Conservation (phyloP, 2,888 invertebrate genomes). For the Ceraclea dissimilis region DNA sequence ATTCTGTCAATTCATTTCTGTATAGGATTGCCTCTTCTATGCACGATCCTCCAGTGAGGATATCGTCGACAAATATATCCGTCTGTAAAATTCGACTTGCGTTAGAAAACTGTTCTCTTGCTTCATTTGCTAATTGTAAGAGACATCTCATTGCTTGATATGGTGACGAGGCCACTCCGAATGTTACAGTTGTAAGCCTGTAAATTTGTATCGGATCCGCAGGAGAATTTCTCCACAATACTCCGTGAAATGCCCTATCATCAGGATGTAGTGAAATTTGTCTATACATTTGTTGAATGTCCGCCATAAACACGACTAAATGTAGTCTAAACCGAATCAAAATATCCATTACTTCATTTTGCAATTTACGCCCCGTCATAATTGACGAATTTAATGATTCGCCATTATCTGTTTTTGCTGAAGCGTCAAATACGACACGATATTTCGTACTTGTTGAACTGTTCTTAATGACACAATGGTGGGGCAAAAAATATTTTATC, state of each 20-base stretch:
- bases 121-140: neutral
- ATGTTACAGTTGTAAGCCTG: neutral
- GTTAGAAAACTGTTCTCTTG: neutral
- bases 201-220: neutral
- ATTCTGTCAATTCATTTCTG: neutral
- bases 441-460: neutral
- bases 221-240: slow-evolving; percentile 1
- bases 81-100: neutral
- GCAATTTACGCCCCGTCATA: neutral
- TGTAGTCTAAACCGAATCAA: neutral
- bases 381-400: neutral
- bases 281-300: neutral
- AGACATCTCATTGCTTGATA: slow-evolving; percentile 1
- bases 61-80: neutral
- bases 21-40: neutral
- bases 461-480: neutral
- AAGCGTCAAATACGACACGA: neutral
- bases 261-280: slow-evolving; percentile 1
- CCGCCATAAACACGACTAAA: neutral
- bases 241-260: neutral
- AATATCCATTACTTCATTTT: neutral
- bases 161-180: neutral
- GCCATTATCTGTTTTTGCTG: neutral
- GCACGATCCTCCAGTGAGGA: neutral
- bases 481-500: neutral